phyloP scores from a whole-genome alignment of 2,797 vertebrate species.

The Molossus alvarezi region DNA sequence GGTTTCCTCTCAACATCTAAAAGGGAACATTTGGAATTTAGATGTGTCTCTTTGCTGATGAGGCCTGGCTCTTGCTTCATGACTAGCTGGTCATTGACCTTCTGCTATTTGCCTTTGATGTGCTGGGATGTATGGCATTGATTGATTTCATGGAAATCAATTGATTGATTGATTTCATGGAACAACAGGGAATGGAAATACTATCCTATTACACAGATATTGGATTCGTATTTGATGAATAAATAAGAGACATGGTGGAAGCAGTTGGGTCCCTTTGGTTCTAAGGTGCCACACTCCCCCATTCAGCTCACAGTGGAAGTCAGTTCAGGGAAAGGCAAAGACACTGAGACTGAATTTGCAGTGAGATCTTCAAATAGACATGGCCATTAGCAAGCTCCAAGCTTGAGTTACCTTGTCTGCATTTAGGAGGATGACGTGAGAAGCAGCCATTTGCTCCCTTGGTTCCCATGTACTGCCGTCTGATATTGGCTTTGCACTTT shows the following conservation, averaged over 20 bases:
- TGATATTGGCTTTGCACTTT: conserved; percentile 33
- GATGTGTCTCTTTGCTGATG: not conserved
- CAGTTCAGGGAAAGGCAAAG: not conserved
- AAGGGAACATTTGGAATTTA: not conserved
- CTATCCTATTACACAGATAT: not conserved
- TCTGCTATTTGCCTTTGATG: not conserved
- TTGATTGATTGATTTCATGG: not conserved
- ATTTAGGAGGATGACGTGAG: not conserved
- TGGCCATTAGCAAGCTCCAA: not conserved
- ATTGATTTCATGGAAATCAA: not conserved
- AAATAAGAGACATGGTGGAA: not conserved
- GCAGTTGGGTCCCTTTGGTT: not conserved
- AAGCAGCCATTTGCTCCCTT: not conserved
- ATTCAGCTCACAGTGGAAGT: not conserved
- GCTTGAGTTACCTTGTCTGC: conserved; percentile 19
- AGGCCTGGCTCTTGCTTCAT: not conserved
- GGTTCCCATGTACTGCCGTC: not conserved
- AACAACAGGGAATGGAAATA: conserved; percentile 49
- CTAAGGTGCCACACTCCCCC: not conserved
- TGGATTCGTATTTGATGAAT: conserved; percentile 35
- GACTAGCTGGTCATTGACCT: not conserved
- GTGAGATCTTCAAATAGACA: not conserved
- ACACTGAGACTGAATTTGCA: not conserved
- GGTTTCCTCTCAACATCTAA: not conserved
- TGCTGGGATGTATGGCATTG: not conserved